A percentile compares a stretch with the other conserved stretches of the same genome.
phyloP scores from a whole-genome alignment of 2,113 vertebrate genomes.

The Esox niger region DNA sequence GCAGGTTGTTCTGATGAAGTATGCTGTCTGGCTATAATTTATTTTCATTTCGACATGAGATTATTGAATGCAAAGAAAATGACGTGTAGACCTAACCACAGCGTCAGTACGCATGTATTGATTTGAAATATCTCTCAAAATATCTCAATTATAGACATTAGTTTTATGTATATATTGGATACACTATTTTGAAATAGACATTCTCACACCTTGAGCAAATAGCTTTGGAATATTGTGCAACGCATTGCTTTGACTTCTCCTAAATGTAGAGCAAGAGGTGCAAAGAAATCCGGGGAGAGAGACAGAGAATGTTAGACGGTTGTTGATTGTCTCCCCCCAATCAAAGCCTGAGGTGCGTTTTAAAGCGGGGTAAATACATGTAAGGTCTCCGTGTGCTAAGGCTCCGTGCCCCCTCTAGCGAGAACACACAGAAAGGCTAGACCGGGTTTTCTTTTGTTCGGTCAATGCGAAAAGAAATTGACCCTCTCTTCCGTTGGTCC shows the following conservation, averaged over 20 bases:
- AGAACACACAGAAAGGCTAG: constrained; percentile 44
- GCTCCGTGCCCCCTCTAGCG: constrained; percentile 77
- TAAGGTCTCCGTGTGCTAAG: constrained; percentile 32
- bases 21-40: background rate
- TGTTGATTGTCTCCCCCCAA: constrained; percentile 23
- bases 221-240: background rate
- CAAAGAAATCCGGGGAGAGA: background rate
- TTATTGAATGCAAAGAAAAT: background rate
- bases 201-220: background rate
- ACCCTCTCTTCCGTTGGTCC: background rate
- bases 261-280: background rate
- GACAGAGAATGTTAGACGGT: background rate
- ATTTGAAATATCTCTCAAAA: background rate
- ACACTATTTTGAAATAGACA: background rate
- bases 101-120: background rate
- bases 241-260: background rate
- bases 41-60: background rate
- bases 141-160: background rate
- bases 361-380: constrained; percentile 26
- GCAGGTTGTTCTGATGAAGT: constrained; percentile 4
- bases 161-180: background rate
- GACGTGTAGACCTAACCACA: background rate
- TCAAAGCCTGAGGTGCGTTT: constrained; percentile 25
- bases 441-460: constrained; percentile 61
- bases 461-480: constrained; percentile 20